phyloP scores from a whole-genome alignment of 2,888 invertebrate species.

The Heliothis peltigera region DNA sequence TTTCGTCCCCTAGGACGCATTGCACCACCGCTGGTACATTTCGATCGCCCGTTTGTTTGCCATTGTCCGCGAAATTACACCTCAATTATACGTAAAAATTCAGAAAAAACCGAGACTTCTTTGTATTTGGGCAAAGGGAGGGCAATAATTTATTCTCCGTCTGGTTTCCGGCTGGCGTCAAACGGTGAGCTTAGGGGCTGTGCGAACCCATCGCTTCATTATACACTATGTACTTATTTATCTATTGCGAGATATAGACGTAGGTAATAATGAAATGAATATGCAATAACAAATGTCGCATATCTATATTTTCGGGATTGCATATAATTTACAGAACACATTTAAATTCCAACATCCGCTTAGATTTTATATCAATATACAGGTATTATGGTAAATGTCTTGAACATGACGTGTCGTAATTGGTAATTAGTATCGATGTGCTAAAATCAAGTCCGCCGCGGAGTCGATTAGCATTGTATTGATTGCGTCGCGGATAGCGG shows the following conservation, averaged over 20 bases:
- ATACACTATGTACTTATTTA: conserved; percentile 29
- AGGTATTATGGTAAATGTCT: conserved; percentile 67
- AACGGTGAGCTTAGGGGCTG: conserved; percentile 70
- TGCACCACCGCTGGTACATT: conserved; percentile 75
- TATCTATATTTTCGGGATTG: background rate
- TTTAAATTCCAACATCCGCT: conserved; percentile 20
- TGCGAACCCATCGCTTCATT: conserved; percentile 67
- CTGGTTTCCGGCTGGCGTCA: conserved; percentile 80
- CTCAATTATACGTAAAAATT: conserved; percentile 81
- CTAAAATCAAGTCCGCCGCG: conserved; percentile 81
- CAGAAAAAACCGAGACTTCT: conserved; percentile 74
- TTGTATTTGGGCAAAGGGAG: conserved; percentile 78
- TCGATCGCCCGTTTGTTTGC: conserved; percentile 71
- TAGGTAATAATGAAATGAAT: conserved; percentile 4
- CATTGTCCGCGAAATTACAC: conserved; percentile 83
- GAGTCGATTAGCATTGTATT: conserved; percentile 80
- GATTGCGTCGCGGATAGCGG: conserved; percentile 78
- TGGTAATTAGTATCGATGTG: conserved; percentile 84
- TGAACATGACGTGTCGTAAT: conserved; percentile 77
- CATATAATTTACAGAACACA: conserved; percentile 11
- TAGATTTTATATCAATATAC: conserved; percentile 33
- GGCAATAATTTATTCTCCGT: conserved; percentile 80
- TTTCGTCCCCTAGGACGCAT: conserved; percentile 72
- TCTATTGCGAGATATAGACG: conserved; percentile 15
- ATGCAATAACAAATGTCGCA: background rate